Base-by-base conservation (phyloP, 2,888 invertebrate species). In the Leucozona laternaria region DNA sequence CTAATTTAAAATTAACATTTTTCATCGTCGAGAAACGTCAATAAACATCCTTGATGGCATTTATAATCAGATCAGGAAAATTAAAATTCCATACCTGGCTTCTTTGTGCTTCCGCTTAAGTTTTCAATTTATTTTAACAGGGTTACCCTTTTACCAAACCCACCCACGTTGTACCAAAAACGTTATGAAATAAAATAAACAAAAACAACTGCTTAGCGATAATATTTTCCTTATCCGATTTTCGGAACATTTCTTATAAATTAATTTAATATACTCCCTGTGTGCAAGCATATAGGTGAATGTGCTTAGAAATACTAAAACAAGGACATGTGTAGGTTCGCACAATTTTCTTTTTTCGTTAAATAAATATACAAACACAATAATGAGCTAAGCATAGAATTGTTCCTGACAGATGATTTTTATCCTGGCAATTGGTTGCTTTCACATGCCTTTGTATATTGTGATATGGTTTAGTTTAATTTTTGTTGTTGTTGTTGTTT, bases 371-470 rank as follows among this genome's bases (percentile, higher is more conserved):
- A 60, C 22, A 40, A 60, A 40, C 37, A 60, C 31, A 66, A 40
- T 66, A 80, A 70, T 55, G 45, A 62, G 34, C 70, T 75, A 70
- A 60, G 75, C 50, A 55, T 60, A 53, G 75, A 50, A 60, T 75
- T 78, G 66, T 78, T 82, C 4, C 60, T 78, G 78, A 82, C 53
- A 72, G 78, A 78, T 64, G 71, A 78, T 78, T 78, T 66, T 75
- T 80, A 75, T 80, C 80, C 60, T 50, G 13, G 43, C 66, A 79
- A 75, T 76, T 80, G 60, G 50, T 75, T 75, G 75, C 57, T 57
- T 72, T 79, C 40, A 43, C 43, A 68, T 68, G 48, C 37, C 37
- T 58, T 22, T 53, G 15, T 53, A 22, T 66, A 22, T 53, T 66
- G 68, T 68, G 50, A 43, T 50, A 58, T 71, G 62, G 15, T 55